Conservation (phyloP, 1,140 invertebrate species). For the Gryllus bimaculatus region DNA sequence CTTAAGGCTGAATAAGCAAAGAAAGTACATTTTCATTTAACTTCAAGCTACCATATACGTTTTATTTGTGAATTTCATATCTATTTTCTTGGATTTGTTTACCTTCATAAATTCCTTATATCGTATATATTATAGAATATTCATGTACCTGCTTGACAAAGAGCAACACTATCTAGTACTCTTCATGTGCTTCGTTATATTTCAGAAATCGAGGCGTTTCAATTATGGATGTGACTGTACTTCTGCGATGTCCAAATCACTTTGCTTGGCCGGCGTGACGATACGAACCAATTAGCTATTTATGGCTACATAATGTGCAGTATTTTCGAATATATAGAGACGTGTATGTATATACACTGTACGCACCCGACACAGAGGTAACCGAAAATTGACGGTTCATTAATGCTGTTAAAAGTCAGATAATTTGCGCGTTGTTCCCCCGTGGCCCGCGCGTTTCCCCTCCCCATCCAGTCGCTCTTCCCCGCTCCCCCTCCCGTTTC, state of each 20-base stretch:
- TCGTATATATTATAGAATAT: no score
- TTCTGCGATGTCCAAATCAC: neutral
- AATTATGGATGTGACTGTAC: no score
- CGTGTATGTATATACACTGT: neutral
- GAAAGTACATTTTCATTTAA: no score
- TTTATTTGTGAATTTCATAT: no score
- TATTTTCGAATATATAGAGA: neutral
- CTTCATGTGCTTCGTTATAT: no score
- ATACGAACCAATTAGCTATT: neutral
- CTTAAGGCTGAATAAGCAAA: no score
- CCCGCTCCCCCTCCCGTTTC: neutral
- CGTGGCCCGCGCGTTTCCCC: neutral
- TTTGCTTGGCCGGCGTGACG: neutral
- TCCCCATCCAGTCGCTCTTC: neutral
- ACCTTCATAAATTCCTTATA: no score
- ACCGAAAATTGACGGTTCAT: neutral
- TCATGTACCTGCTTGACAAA: no score
- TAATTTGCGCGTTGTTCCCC: neutral
- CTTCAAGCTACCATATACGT: no score
- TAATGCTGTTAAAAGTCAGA: conserved; percentile 5
- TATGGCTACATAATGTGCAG: neutral
- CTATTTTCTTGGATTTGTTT: no score
- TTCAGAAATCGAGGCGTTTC: no score
- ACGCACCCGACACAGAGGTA: neutral
- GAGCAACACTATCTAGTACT: no score